Base-by-base conservation (phyloP, 1,140 invertebrate species). In the Aphaenogaster rudis region DNA sequence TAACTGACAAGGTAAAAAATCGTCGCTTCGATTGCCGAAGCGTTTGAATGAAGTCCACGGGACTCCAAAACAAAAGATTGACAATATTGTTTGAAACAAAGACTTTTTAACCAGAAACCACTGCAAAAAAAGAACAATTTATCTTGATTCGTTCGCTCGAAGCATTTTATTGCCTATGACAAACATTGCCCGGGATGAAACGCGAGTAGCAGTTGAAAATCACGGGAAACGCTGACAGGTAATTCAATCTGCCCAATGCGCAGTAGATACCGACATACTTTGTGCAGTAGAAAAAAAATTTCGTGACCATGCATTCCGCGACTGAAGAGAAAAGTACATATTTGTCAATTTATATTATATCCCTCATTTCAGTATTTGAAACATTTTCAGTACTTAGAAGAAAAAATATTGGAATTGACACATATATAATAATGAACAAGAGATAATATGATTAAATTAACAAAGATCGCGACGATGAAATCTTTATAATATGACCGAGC, bases 221-320 rank as follows among this genome's bases (percentile, higher is more conserved):
- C 80, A 39, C 72, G 42, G 17, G 42, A 81, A 81, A 81, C 61
- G 87, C 77, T 82, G 86, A 77, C 80, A 72, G 74, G 66, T 79
- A 88, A 89, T 86, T 88, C 74, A 78, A 89, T 88, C 86, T 59
- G 52, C 17, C 33, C 36, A 78, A 85, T 59, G 48, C 39, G 45
- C 63, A 74, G 28, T 28, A 81, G 61, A 72, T 39, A 45, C 8
- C 21, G 63, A 42, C 36, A 39, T 50, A 67, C 50, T 33, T 63
- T 61, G 76, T 78, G 36, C 78, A 54, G 21, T 8, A n/a, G 61
- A 66, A 21, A 66, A 79, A 54, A 36, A 80, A 57, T 57, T 17
- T 45, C 9, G 11, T 45, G 48, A 45, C 42, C 11, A 39, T 39
- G 33, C 63, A 66, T 80, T 80, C 67, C 48, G n/a, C 48, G 63